Conservation (phyloP, 2,113 vertebrate species). For the Burhinus bistriatus region DNA sequence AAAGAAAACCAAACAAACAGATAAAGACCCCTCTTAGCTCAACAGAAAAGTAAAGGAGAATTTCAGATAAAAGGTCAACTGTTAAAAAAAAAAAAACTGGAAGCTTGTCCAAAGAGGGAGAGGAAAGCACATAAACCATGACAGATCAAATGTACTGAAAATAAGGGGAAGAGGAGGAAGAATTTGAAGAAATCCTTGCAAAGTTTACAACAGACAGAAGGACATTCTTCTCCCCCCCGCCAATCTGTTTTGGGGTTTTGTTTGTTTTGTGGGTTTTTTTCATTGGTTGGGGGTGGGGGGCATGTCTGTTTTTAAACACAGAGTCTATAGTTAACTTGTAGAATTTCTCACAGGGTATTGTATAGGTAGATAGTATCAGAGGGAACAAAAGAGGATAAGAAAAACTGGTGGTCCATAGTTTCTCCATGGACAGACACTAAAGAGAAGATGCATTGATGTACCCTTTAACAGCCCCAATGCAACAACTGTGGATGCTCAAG, state of each 20-base stretch:
- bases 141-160: neutral
- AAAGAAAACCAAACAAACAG: neutral
- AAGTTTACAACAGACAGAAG: neutral
- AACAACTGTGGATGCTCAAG: neutral
- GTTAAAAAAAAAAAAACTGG: neutral
- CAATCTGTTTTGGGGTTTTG: neutral
- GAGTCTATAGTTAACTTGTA: neutral
- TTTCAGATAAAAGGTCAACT: neutral
- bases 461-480: neutral
- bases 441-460: neutral
- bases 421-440: neutral
- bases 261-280: neutral
- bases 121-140: neutral
- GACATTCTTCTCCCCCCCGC: neutral
- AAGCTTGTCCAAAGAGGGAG: neutral
- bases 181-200: neutral
- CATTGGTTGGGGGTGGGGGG: fast-evolving
- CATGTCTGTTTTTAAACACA: neutral
- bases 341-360: neutral
- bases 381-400: neutral
- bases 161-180: neutral
- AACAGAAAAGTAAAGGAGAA: neutral
- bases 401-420: neutral
- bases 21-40: neutral
- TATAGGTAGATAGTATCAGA: neutral